Conservation (phyloP, 2,113 vertebrate species). For the Chauna torquata region DNA sequence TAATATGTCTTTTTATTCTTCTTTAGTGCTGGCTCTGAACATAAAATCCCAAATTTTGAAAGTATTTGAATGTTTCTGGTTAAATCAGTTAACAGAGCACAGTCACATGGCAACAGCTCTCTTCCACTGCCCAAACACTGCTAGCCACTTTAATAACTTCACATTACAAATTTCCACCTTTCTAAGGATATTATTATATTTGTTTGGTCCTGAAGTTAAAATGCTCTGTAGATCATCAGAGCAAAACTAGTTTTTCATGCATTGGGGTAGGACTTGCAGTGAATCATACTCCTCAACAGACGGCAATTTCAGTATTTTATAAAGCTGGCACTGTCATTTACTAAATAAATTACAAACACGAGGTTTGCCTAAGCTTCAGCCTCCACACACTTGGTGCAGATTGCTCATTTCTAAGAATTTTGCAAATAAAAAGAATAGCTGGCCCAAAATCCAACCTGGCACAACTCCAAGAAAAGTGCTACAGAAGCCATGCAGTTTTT, state of each 20-base stretch:
- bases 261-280: background rate
- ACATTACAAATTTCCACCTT: background rate
- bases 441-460: slow-evolving; percentile 38
- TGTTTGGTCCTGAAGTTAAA: background rate
- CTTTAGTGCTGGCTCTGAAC: background rate
- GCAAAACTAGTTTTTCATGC: background rate
- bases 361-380: background rate
- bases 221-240: background rate
- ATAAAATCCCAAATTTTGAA: background rate
- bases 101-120: background rate
- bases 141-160: background rate
- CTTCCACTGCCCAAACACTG: background rate
- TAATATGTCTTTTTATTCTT: background rate
- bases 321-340: background rate
- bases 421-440: slow-evolving; percentile 7
- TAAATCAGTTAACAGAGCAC: background rate
- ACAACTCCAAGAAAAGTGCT: background rate
- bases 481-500: background rate
- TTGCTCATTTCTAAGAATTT: background rate
- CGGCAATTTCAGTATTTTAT: background rate
- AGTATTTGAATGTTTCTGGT: background rate
- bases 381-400: background rate
- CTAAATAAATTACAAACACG: background rate
- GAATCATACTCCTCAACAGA: background rate
- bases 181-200: background rate